These are phyloP conservation scores for Odontesthes bonariensis DNA, from an alignment of 2,113 vertebrate genomes.

Conservation along the genomic window DNA sequence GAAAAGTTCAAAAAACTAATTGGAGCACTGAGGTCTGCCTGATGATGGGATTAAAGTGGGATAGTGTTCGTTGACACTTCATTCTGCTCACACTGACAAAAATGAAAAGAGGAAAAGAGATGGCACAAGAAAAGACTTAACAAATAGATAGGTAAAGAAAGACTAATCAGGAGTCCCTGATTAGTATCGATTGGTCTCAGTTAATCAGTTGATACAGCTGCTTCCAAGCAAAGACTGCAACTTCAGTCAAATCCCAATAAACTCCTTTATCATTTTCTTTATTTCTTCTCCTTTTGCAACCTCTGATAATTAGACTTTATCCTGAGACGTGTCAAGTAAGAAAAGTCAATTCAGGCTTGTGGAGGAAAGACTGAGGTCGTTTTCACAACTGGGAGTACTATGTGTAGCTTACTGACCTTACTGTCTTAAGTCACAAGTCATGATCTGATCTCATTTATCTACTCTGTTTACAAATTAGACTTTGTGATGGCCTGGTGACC, in stretches of 20 bases:
- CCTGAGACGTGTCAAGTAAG: slow-evolving; percentile 11
- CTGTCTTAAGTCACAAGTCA: no score
- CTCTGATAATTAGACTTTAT: slow-evolving; percentile 32
- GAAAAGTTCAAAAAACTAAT: no score
- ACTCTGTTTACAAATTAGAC: no score
- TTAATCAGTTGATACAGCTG: slow-evolving; percentile 28
- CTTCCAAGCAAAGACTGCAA: slow-evolving; percentile 9
- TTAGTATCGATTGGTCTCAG: slow-evolving; percentile 49
- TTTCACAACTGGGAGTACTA: background rate
- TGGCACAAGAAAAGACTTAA: background rate
- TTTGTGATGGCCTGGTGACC: no score
- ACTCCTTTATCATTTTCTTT: background rate
- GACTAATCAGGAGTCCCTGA: slow-evolving; percentile 29
- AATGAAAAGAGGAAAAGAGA: slow-evolving; percentile 2
- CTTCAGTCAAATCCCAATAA: slow-evolving; percentile 10
- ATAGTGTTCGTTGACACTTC: background rate
- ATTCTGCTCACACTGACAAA: background rate
- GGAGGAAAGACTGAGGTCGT: background rate
- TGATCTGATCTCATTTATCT: no score
- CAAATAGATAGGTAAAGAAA: background rate
- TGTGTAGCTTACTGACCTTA: background rate
- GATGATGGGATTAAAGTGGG: slow-evolving; percentile 22
- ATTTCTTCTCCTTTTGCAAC: slow-evolving; percentile 12
- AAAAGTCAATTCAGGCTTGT: slow-evolving; percentile 15
- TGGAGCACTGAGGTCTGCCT: background rate